A percentile compares a stretch with the other conserved stretches of the same genome.
phyloP scores from a whole-genome alignment of 30 jellyfish, hydroid and myxozoan species.

The Calvadosia cruxmelitensis region DNA sequence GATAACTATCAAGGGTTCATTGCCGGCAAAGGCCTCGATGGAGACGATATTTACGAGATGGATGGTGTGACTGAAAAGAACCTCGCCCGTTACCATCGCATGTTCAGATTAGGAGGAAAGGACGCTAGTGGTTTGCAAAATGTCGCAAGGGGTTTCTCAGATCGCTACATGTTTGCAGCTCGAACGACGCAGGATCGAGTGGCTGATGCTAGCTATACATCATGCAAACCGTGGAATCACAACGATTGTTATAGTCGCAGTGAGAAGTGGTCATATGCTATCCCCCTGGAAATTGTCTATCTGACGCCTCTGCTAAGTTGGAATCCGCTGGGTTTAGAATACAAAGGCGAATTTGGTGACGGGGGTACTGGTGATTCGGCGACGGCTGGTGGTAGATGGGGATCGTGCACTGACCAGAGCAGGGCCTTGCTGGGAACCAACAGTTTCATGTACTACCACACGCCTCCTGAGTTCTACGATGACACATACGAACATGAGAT shows the following conservation, averaged over 20 bases:
- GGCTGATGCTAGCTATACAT: conserved; percentile 15
- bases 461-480: conserved; percentile 59
- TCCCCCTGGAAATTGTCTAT: conserved; percentile 76
- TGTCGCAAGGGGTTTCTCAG: conserved; percentile 64
- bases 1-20: conserved; percentile 1
- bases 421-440: conserved; percentile 54
- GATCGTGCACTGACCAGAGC: conserved; percentile 27
- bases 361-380: conserved; percentile 38
- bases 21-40: conserved; percentile 20
- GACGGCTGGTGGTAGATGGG: conserved; percentile 40
- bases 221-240: conserved; percentile 11
- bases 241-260: conserved; percentile 14
- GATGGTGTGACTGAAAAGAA: conserved; percentile 12
- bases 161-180: conserved; percentile 65
- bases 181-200: conserved; percentile 62
- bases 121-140: conserved; percentile 81
- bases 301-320: conserved; percentile 80
- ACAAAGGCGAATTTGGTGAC: conserved; percentile 49
- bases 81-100: conserved; percentile 45
- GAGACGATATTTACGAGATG: not conserved
- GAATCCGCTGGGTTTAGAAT: conserved; percentile 61
- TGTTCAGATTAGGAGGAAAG: conserved; percentile 28
- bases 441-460: conserved; percentile 48
- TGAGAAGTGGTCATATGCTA: conserved; percentile 94
- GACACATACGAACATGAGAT: conserved; percentile 23